These are phyloP conservation scores for Microplitis demolitor DNA, from an alignment of 1,140 invertebrate species.

Conservation along the genomic window DNA sequence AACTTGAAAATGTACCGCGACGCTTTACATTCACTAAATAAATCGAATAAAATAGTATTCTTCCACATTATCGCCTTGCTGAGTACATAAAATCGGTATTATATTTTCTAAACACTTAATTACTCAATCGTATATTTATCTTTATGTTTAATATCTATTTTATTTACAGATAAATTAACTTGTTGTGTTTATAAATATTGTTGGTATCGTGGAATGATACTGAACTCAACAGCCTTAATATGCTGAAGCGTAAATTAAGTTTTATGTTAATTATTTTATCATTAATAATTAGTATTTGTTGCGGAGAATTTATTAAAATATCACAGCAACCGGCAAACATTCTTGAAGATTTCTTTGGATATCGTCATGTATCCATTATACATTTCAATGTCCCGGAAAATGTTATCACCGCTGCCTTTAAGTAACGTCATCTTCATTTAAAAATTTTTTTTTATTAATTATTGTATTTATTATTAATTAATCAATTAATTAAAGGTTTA, in stretches of 20 bases:
- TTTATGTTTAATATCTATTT: too few species aligned
- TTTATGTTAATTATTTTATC: slow-evolving; percentile 41
- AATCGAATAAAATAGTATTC: too few species aligned
- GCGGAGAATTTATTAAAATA: slow-evolving; percentile 43
- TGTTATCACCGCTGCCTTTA: slow-evolving; percentile 48
- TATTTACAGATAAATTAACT: too few species aligned
- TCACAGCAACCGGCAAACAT: slow-evolving; percentile 47
- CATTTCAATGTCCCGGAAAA: slow-evolving; percentile 56
- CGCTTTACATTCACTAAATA: too few species aligned
- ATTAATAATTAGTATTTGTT: slow-evolving; percentile 37
- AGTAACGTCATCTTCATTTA: slow-evolving; percentile 38
- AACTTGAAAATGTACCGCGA: too few species aligned
- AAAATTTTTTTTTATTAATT: neutral
- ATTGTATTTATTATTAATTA: neutral
- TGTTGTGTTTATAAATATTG: too few species aligned
- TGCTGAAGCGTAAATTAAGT: slow-evolving; percentile 42
- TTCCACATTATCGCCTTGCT: too few species aligned
- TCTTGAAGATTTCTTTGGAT: slow-evolving; percentile 52
- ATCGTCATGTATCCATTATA: slow-evolving; percentile 55
- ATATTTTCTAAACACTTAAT: too few species aligned
- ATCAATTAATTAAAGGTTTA: slow-evolving; percentile 43
- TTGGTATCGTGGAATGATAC: neutral
- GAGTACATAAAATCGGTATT: too few species aligned
- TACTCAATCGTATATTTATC: too few species aligned
- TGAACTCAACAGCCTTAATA: slow-evolving; percentile 34